Percentiles rank a stretch among this genome's conserved stretches.
phyloP scores from a whole-genome alignment of 2,113 vertebrate genomes.

The Neodontobutis hainanensis region DNA sequence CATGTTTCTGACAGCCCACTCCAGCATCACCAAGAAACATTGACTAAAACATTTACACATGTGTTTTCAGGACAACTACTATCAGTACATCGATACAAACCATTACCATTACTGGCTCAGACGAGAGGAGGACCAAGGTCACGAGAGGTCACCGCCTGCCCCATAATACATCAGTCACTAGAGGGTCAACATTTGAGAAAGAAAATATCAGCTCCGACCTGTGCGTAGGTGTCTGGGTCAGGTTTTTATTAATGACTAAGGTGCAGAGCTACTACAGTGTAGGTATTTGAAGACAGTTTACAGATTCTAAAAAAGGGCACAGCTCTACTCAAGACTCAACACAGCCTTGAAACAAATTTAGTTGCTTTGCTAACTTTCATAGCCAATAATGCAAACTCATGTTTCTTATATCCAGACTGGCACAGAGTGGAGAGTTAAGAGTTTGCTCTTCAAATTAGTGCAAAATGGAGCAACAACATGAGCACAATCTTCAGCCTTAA shows the following conservation, averaged over 20 bases:
- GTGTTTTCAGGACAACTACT: constrained; percentile 24
- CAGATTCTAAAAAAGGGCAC: too few species aligned
- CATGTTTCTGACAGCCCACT: constrained; percentile 37
- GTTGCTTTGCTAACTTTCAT: too few species aligned
- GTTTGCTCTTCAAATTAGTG: too few species aligned
- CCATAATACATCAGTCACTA: constrained; percentile 36
- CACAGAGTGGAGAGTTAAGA: too few species aligned
- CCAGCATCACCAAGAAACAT: constrained; percentile 14
- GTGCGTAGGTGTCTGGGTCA: constrained; percentile 27
- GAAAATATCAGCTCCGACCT: constrained; percentile 14
- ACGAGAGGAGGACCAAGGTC: constrained; percentile 23
- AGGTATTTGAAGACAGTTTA: constrained; percentile 5
- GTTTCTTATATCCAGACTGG: too few species aligned
- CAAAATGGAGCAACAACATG: too few species aligned
- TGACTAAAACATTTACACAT: constrained; percentile 36
- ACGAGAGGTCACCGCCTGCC: constrained; percentile 37
- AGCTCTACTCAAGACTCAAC: too few species aligned
- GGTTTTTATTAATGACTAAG: background rate
- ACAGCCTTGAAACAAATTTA: too few species aligned
- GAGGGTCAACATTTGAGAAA: constrained; percentile 14
- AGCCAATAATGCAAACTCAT: too few species aligned
- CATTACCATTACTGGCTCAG: constrained; percentile 23
- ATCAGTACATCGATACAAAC: constrained; percentile 34
- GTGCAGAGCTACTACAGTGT: background rate
- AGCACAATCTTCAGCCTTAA: too few species aligned